Evolutionary conservation across 2,888 invertebrate genomes (phyloP).

Genomic region (Temnothorax rugatulus): DNA sequence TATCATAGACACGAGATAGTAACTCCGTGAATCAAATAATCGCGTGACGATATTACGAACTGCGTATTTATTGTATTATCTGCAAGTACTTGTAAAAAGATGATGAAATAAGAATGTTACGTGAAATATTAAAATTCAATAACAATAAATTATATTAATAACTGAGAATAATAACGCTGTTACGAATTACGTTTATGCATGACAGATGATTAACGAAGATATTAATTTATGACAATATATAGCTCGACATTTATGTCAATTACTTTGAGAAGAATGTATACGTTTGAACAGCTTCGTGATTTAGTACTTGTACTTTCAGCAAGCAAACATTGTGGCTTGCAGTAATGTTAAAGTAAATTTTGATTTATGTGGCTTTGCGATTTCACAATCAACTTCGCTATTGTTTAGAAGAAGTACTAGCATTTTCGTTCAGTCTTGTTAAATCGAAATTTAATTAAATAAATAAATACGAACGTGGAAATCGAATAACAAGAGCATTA

Average conservation of each 20-base stretch:
- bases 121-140: not conserved
- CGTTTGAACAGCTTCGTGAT: conserved; percentile 5
- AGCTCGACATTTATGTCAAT: not conserved
- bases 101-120: too few species aligned
- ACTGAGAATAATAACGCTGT: not conserved
- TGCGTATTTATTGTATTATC: not conserved
- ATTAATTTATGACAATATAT: conserved; percentile 19
- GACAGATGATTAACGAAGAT: not conserved
- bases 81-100: not conserved
- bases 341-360: conserved; percentile 4
- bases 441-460: not conserved
- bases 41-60: not conserved
- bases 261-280: not conserved
- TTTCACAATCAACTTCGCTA: not conserved
- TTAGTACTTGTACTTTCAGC: not conserved
- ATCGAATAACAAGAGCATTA: not conserved
- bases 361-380: not conserved
- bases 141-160: not conserved
- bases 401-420: not conserved
- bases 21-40: conserved; percentile 54
- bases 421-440: not conserved
- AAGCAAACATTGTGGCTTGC: conserved; percentile 8
- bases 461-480: not conserved
- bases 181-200: not conserved
- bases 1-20: conserved; percentile 63